These are phyloP conservation scores for Gambusia yucatana DNA, from an alignment of 2,797 vertebrate genomes.

Conservation along the genomic window DNA sequence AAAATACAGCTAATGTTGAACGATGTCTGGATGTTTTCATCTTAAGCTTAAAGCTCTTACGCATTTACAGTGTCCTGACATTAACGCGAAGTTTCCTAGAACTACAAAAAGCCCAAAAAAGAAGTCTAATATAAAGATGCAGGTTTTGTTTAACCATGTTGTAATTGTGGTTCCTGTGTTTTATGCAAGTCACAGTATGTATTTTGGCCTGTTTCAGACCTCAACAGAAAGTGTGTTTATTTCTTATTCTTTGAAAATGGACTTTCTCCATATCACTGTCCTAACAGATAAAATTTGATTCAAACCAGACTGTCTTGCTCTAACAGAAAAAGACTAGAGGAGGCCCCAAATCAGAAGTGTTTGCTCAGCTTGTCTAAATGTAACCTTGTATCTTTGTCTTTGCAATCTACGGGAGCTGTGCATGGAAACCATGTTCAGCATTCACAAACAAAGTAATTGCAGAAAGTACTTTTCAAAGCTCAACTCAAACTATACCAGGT, in stretches of 20 bases:
- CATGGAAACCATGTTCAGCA: neutral
- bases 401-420: neutral
- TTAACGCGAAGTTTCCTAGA: neutral
- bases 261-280: constrained; percentile 57
- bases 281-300: constrained; percentile 57
- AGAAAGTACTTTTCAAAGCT: neutral
- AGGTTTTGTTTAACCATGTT: neutral
- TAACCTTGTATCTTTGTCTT: constrained; percentile 3
- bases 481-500: neutral
- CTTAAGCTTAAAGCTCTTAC: neutral
- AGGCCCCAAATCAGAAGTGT: constrained; percentile 37
- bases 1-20: neutral
- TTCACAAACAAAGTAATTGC: neutral
- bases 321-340: constrained; percentile 45
- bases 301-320: constrained; percentile 47
- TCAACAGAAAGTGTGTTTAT: constrained; percentile 38
- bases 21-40: constrained; percentile 1
- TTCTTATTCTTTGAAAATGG: constrained; percentile 41
- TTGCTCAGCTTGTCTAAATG: constrained; percentile 14
- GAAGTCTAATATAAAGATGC: neutral
- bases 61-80: constrained; percentile 7
- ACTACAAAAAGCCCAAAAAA: constrained; percentile 7
- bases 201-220: constrained; percentile 13
- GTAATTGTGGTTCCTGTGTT: constrained; percentile 10
- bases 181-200: constrained; percentile 13